These are phyloP conservation scores for Caenorhabditis uteleia DNA, from an alignment of 2,888 invertebrate species.

Conservation along the genomic window DNA sequence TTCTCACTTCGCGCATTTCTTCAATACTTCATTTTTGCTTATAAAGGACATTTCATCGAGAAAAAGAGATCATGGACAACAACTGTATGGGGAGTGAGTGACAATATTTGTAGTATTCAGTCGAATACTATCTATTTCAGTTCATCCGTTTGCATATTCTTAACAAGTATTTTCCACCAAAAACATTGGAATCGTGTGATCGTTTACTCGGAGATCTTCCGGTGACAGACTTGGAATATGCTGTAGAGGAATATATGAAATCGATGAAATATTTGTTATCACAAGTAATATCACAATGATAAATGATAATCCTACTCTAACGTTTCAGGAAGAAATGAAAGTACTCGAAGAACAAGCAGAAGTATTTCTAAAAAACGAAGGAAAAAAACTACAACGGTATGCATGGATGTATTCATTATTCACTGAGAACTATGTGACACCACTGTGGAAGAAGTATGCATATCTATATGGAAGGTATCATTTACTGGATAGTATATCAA, in stretches of 20 bases:
- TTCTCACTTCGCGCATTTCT: conserved; percentile 53
- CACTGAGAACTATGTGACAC: conserved; percentile 61
- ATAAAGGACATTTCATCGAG: conserved; percentile 65
- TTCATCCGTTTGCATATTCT: too few species aligned
- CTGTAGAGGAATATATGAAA: conserved; percentile 53
- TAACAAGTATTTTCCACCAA: conserved; percentile 36
- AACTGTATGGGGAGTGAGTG: conserved; percentile 65
- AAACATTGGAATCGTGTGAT: conserved; percentile 58
- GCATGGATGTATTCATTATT: conserved; percentile 49
- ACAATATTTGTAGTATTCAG: neutral
- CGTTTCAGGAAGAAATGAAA: conserved; percentile 51
- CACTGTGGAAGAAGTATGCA: conserved; percentile 65
- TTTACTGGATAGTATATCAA: too few species aligned
- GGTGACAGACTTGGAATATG: conserved; percentile 56
- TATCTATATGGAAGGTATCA: conserved; percentile 60
- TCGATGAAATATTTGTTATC: conserved; percentile 48
- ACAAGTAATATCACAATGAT: too few species aligned
- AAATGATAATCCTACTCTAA: too few species aligned
- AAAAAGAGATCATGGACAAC: conserved; percentile 59
- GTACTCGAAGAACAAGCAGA: conserved; percentile 40
- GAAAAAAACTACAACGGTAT: conserved; percentile 55
- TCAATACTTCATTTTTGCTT: conserved; percentile 59
- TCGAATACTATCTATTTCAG: neutral
- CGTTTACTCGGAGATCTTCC: conserved; percentile 58
- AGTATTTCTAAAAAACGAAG: conserved; percentile 55